These are phyloP conservation scores for Protophormia terraenovae DNA, from an alignment of 2,888 invertebrate genomes.

Conservation along the genomic window DNA sequence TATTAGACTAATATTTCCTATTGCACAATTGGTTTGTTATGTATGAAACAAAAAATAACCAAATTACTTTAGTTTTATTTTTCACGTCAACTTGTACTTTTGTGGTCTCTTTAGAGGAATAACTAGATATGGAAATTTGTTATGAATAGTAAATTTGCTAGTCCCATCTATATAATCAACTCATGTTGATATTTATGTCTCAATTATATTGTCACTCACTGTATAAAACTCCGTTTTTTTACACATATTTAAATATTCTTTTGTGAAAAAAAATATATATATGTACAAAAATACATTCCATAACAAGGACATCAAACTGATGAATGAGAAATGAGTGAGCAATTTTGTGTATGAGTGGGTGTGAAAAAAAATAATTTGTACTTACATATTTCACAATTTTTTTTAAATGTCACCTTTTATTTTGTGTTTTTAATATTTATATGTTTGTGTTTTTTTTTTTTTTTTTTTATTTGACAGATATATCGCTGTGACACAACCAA, in stretches of 20 bases:
- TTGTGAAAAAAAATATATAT: background rate
- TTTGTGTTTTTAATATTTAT: background rate
- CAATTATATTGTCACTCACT: background rate
- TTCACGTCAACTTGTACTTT: too few species aligned
- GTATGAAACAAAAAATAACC: too few species aligned
- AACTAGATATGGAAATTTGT: too few species aligned
- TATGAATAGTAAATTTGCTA: too few species aligned
- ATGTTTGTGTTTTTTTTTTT: constrained; percentile 24
- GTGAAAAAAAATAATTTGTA: background rate
- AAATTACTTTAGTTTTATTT: too few species aligned
- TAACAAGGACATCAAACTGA: constrained; percentile 8
- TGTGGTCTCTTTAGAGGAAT: too few species aligned
- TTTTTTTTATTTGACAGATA: constrained; percentile 87
- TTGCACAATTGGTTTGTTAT: too few species aligned
- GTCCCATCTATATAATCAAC: too few species aligned
- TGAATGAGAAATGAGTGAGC: background rate
- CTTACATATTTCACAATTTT: background rate
- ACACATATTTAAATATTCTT: background rate
- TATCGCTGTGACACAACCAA: constrained; percentile 99
- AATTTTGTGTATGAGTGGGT: background rate
- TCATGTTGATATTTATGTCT: too few species aligned
- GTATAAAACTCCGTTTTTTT: background rate
- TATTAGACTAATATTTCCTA: too few species aligned
- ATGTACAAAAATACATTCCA: background rate
- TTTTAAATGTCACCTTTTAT: background rate